Base-by-base conservation (phyloP, 2,888 invertebrate genomes). In the Euphydryas editha region DNA sequence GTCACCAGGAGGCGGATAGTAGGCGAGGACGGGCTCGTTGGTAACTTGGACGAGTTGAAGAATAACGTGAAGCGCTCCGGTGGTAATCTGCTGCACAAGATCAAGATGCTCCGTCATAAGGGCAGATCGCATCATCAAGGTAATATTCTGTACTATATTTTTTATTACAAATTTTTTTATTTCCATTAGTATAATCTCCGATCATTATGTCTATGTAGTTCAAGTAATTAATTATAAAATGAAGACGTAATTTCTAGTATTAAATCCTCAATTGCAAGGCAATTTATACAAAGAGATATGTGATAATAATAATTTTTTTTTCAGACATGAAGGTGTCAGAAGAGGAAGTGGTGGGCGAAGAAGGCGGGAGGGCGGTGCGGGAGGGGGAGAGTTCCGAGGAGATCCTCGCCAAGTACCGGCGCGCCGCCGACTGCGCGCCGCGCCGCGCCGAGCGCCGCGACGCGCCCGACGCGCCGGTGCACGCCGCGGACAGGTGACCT, bases 341-440 rank as follows among this genome's bases (percentile, higher is more conserved):
- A 59, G 90, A 88, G 57, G 90, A 90, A 69, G 75, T 86, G 39
- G 90, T 87, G 17, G 49, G 42, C 42, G 42, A 39, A 11, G 13
- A 15, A 11, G 11, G 39, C 69, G 11, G 81, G 83, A 11, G 79
- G 39, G 90, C 87, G 20, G 47, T 67, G 17, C 70, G 63, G 17
- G 68, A 72, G 7, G 85, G 86, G 80, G 98, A 98, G 90, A 95
- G 95, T 42, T 96, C 97, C 0, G 98, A 99, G 79, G 98, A 99
- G 81, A 99, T 99, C 81, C 93, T 99, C 74, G 99, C 98, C 49
- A 99, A 99, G 88, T 99, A 99, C 89, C 94, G 98, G 4, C 94
- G 95, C 73, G 95, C 95, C 64, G 94, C 94, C 70, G 92, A 88
- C 67, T 77, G 79, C 56, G 70, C 68, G 68, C 79, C 77, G 60